Evolutionary conservation across 2,113 vertebrate species (phyloP), one percentile per base, ranked within the genome.

Genomic region (Nycticebus coucang): DNA sequence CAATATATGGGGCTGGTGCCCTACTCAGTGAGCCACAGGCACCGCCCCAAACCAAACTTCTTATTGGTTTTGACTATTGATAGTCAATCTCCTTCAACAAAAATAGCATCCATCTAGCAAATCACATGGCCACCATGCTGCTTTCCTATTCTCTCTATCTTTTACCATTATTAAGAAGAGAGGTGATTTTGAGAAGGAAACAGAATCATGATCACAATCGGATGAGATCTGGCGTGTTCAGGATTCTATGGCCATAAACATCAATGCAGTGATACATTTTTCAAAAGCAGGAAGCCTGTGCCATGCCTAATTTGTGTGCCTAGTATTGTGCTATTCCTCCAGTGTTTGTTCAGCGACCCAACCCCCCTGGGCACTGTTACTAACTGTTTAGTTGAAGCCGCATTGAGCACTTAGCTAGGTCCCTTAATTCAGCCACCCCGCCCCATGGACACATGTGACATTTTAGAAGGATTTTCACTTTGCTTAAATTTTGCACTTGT

Each of bases 381-480:
- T 64, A 55, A 50, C 11, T 60, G 0, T 41, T 33, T 57, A 80
- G 59, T 35, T 80, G 53, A 7, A 80, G 66, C 12, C 81, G 3
- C 60, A 77, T 13, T 14, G 7, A 53, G 83, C n/a, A 60, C 50
- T 92, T 19, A 71, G 5, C 15, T 53, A 2, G 66, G n/a, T 28
- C 5, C 21, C 68, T 86, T 74, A 41, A 35, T 75, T 77, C 5
- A 68, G 24, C 12, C 59, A 30, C 28, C 55, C 19, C 17, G 1
- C 12, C 22, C 53, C 68, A 45, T 10, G 22, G 37, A 35, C 26
- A 33, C 57, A 66, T 9, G 12, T 37, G 59, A 85, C 19, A 87
- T 50, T 88, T 85, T 19, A 93, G 35, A 92, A 82, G 2, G 53
- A 82, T 69, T 86, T 92, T 87, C 64, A 81, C 72, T 53, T 82